Evolutionary conservation across 2,888 invertebrate genomes (phyloP), one percentile per base, ranked within the genome.

Genomic region (Amphipoea lucens): DNA sequence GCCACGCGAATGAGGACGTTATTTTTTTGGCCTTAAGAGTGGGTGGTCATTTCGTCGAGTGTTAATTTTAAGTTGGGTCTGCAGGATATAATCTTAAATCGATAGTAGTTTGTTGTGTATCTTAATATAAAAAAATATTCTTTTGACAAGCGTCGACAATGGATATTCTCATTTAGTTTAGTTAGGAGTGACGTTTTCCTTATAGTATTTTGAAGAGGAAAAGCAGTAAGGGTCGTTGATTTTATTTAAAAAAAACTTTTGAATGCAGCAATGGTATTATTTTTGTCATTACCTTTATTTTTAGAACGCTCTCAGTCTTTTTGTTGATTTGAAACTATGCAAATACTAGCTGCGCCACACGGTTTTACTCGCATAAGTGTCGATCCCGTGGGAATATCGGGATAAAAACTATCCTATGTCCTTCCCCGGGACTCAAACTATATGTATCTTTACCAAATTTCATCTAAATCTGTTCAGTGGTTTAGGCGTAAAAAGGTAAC

Each of bases 21-120:
- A 79, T 14, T 0, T 0, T 0, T 0, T 0, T 17, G 0, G 0
- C 0, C 0, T 23, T 80, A 82, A 78, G 72, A 67, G 54, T 51
- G 9, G 29, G 1, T 0, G 0, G 17, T 6, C 0, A 29, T 80
- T 78, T 66, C 0, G 2, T 14, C 40, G 4, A 36, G 42, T 48
- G 54, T 11, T 17, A 20, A 9, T 11, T 42, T 1, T 51, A 70
- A 76, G 67, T 68, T 54, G 42, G 66, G 36, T 57, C 7, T 48
- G 2, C 4, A 62, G 82, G 87, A 89, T 90, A 88, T 91, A 90
- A 92, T 91, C 90, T 90, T 78, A 90, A 91, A 91, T 91, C 89
- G 89, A 92, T 92, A 78, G 85, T 89, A 86, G 87, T 87, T 89
- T 82, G 80, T 75, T 83, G 68, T 89, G 77, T 89, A 88, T 85